Evolutionary conservation across 2,113 vertebrate species (phyloP).

Genomic region (Sisor rabdophorus): DNA sequence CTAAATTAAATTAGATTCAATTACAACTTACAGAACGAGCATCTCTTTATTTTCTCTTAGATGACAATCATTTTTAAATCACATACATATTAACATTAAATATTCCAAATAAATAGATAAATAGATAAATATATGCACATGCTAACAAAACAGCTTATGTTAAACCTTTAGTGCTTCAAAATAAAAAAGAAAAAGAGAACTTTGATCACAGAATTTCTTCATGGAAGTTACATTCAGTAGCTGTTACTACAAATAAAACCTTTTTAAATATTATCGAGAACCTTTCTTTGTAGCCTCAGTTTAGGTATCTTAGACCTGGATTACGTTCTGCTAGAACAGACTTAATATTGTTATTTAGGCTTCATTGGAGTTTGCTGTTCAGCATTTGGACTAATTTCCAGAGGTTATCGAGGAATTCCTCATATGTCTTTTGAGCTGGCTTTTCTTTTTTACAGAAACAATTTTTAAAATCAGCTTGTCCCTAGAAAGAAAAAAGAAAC

Average conservation of each 20-base stretch:
- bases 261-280: not conserved
- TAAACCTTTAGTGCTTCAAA: slow-evolving; percentile 44
- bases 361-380: not conserved
- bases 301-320: not conserved
- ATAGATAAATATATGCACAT: slow-evolving; percentile 40
- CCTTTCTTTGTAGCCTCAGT: not conserved
- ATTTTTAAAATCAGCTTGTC: fast-evolving
- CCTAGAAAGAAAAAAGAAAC: not conserved
- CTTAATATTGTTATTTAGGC: not conserved
- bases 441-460: not conserved
- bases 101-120: slow-evolving; percentile 48
- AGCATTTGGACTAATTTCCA: fast-evolving
- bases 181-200: slow-evolving; percentile 11
- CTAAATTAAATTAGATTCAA: not conserved
- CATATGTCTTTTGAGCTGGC: not conserved
- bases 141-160: slow-evolving; percentile 36
- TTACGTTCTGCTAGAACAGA: not conserved
- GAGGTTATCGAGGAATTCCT: not conserved
- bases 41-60: slow-evolving; percentile 22
- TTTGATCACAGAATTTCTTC: slow-evolving; percentile 34
- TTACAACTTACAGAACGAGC: slow-evolving; percentile 7
- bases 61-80: slow-evolving; percentile 28
- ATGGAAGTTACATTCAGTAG: slow-evolving; percentile 41
- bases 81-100: slow-evolving; percentile 45
- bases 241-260: not conserved